Percentiles rank a stretch among this genome's conserved stretches.
Conservation (phyloP, 2,888 invertebrate genomes). For the Pandemis heparana region DNA sequence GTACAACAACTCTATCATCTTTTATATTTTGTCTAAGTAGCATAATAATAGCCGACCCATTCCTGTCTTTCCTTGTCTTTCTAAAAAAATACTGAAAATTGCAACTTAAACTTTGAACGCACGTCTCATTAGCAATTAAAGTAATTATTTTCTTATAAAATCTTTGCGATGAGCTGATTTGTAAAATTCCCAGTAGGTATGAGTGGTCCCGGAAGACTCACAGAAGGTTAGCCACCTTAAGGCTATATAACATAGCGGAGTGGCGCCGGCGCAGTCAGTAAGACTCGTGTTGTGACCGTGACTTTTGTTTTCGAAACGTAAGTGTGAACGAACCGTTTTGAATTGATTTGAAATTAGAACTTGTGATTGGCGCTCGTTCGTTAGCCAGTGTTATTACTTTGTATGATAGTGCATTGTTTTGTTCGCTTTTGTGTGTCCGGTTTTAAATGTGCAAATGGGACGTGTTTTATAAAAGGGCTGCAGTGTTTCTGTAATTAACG, state of each 20-base stretch:
- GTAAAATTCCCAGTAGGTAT: constrained; percentile 49
- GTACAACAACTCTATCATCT: no score
- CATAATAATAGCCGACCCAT: no score
- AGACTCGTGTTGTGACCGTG: constrained; percentile 63
- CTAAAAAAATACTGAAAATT: no score
- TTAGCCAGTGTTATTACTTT: constrained; percentile 14
- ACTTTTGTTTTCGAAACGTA: constrained; percentile 57
- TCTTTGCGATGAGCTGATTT: constrained; percentile 37
- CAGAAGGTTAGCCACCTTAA: constrained; percentile 70
- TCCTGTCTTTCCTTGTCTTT: no score
- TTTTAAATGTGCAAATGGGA: not conserved
- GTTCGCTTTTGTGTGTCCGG: no score
- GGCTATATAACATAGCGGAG: constrained; percentile 69
- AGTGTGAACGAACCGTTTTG: constrained; percentile 51
- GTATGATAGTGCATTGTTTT: not conserved
- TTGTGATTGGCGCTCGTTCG: constrained; percentile 13
- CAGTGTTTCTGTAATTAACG: not conserved
- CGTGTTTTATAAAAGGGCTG: not conserved
- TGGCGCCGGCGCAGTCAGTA: constrained; percentile 72
- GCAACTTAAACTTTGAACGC: not conserved
- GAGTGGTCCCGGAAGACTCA: constrained; percentile 71
- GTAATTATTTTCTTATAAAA: constrained; percentile 32
- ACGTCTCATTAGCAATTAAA: not conserved
- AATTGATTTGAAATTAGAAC: constrained; percentile 19
- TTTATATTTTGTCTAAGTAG: no score